Evolutionary conservation across 92 coral and sea anemone species (phyloP).

Genomic region (Palythoa heliodiscus): DNA sequence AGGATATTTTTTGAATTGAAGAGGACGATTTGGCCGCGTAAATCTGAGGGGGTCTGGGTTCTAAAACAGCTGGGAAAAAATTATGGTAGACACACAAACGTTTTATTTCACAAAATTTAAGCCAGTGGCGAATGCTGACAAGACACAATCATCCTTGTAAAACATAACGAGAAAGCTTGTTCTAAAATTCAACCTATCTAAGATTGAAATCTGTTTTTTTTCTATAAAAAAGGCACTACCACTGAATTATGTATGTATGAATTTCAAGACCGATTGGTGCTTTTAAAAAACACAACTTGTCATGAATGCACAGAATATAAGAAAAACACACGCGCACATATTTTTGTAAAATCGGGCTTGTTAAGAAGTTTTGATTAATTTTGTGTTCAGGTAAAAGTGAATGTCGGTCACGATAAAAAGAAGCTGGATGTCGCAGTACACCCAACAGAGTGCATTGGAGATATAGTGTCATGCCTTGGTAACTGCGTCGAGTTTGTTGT

Average conservation of each 20-base stretch:
- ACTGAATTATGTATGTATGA: no score
- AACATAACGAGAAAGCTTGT: no score
- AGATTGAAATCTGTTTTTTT: no score
- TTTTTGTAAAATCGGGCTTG: not conserved
- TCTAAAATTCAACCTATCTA: no score
- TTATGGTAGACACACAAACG: not conserved
- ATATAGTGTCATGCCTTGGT: conserved; percentile 43
- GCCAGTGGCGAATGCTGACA: not conserved
- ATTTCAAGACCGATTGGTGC: no score
- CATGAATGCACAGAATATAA: not conserved
- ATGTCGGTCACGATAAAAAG: conserved; percentile 22
- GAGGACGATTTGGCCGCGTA: conserved; percentile 47
- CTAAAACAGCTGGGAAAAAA: not conserved
- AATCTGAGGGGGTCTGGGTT: conserved; percentile 9
- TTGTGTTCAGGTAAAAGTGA: conserved; percentile 36
- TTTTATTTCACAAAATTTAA: not conserved
- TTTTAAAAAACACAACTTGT: not conserved
- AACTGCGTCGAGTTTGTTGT: conserved; percentile 29
- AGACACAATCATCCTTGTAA: no score
- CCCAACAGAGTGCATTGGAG: conserved; percentile 15
- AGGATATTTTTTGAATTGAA: not conserved
- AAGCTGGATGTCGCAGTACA: conserved; percentile 39
- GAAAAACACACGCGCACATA: not conserved
- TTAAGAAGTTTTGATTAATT: not conserved
- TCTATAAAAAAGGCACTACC: no score